These are phyloP conservation scores for Parauchenoglanis punctatus DNA, from an alignment of 2,797 vertebrate genomes.

Conservation along the genomic window DNA sequence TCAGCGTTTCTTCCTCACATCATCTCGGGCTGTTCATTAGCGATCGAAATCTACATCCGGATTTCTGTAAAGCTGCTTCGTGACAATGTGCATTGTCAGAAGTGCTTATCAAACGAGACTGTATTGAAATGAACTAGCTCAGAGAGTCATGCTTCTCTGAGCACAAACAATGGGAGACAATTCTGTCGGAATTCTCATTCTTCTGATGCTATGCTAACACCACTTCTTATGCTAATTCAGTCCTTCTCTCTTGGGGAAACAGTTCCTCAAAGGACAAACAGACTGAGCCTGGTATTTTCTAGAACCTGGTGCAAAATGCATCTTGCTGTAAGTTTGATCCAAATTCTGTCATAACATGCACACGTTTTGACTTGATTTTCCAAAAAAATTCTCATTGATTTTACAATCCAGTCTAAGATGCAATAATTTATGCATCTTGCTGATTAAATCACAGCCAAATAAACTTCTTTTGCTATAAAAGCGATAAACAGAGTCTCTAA, in stretches of 20 bases:
- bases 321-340: not conserved
- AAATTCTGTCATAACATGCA: not conserved
- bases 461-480: not conserved
- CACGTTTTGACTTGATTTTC: not conserved
- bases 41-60: not conserved
- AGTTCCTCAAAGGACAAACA: not conserved
- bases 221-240: not conserved
- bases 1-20: not conserved
- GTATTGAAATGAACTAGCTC: not conserved
- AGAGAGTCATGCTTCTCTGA: not conserved
- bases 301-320: not conserved
- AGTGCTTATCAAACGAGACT: not conserved
- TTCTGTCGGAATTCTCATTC: not conserved
- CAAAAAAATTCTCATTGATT: not conserved
- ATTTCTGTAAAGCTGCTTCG: not conserved
- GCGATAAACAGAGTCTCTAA: not conserved
- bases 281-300: too few relatives aligned
- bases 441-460: slow-evolving; percentile 1
- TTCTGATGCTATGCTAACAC: not conserved
- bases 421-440: not conserved
- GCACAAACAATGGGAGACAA: slow-evolving; percentile 9
- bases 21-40: not conserved
- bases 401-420: not conserved
- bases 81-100: not conserved
- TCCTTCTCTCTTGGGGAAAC: not conserved